These are phyloP conservation scores for Tangara arthus DNA, from an alignment of 2,797 vertebrate species.

Conservation along the genomic window DNA sequence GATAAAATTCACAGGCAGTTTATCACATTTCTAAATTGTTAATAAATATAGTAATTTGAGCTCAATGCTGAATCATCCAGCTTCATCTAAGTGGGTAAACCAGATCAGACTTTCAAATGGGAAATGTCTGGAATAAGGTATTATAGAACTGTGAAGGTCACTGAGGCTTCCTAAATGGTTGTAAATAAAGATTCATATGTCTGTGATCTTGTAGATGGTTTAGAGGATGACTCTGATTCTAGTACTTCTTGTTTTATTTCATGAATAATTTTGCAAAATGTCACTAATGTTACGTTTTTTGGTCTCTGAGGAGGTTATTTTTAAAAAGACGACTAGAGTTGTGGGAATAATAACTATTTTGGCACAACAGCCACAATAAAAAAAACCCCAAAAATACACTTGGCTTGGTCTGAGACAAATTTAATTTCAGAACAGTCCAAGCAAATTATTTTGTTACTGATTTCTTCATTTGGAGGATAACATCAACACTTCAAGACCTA, in stretches of 20 bases:
- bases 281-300: not conserved
- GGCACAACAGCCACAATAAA: not conserved
- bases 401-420: not conserved
- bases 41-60: not conserved
- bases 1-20: not conserved
- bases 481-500: not conserved
- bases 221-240: not conserved
- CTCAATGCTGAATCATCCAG: not conserved
- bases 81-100: not conserved
- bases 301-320: not conserved
- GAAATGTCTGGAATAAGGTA: not conserved
- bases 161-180: not conserved
- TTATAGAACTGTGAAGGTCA: not conserved
- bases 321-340: not conserved
- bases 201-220: not conserved
- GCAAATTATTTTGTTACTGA: not conserved
- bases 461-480: not conserved
- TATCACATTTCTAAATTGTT: not conserved
- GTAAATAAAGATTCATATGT: not conserved
- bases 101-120: not conserved
- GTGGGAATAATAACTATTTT: not conserved
- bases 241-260: not conserved
- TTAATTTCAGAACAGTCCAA: not conserved
- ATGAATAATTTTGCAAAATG: not conserved
- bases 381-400: fast-evolving